These are phyloP conservation scores for Drosophila nannoptera DNA, from an alignment of 1,140 invertebrate species.

Conservation along the genomic window DNA sequence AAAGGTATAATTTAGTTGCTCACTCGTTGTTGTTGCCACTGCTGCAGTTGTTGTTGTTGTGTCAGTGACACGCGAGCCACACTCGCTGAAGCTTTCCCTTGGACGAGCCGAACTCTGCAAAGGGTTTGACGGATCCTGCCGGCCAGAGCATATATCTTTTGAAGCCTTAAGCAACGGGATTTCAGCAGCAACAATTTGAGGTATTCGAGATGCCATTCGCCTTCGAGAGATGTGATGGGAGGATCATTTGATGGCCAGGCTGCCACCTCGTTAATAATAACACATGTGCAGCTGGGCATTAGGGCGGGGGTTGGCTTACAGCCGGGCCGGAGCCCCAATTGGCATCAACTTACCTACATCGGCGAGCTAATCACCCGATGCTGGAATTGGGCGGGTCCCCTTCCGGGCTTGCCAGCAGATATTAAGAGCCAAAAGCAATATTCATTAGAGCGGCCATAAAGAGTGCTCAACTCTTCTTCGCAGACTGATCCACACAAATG, in stretches of 20 bases:
- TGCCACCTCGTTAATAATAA: constrained; percentile 5
- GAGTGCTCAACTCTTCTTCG: constrained; percentile 44
- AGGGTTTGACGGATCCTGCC: too few relatives aligned
- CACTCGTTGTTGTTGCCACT: constrained; percentile 36
- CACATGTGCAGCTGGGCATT: constrained; percentile 22
- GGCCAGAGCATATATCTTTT: too few relatives aligned
- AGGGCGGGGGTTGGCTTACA: background rate
- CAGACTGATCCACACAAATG: constrained; percentile 34
- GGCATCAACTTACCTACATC: constrained; percentile 21
- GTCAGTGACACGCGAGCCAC: constrained; percentile 37
- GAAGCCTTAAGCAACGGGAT: too few relatives aligned
- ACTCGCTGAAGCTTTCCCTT: constrained; percentile 5
- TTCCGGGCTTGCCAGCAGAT: constrained; percentile 46
- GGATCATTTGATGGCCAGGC: background rate
- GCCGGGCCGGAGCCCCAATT: constrained; percentile 16
- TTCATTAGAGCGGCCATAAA: constrained; percentile 70
- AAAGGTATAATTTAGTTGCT: constrained; percentile 71
- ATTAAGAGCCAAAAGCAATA: constrained; percentile 71
- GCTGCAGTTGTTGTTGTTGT: constrained; percentile 28
- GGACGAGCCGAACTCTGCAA: too few relatives aligned
- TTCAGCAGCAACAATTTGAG: too few relatives aligned
- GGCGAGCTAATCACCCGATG: constrained; percentile 31
- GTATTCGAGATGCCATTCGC: too few relatives aligned
- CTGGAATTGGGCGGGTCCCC: constrained; percentile 5
- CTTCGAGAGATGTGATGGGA: background rate